A percentile compares a stretch with the other conserved stretches of the same genome.
These are phyloP conservation scores for Muschampia plurimacula DNA, from an alignment of 2,888 invertebrate genomes.

Conservation along the genomic window DNA sequence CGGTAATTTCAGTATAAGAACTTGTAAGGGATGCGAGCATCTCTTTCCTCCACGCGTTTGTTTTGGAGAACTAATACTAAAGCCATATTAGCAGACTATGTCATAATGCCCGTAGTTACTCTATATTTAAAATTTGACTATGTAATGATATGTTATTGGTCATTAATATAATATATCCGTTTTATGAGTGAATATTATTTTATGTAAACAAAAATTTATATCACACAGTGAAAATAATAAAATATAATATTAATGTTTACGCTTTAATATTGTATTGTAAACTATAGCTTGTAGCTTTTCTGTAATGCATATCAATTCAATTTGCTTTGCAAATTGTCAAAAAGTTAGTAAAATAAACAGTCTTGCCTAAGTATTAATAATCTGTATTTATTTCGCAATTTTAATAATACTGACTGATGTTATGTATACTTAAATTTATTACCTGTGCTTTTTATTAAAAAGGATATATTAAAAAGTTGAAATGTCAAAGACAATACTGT, in stretches of 20 bases:
- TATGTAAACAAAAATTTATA: background rate
- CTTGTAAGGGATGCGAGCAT: no score
- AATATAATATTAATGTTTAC: background rate
- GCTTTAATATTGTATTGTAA: background rate
- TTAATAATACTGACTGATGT: constrained; percentile 2
- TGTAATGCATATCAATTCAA: background rate
- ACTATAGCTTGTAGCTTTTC: background rate
- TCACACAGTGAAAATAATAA: background rate
- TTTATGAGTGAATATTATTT: no score
- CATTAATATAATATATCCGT: no score
- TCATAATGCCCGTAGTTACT: no score
- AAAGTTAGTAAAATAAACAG: background rate
- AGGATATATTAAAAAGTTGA: background rate
- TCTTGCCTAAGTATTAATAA: constrained; percentile 6
- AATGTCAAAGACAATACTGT: constrained; percentile 11
- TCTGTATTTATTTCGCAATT: constrained; percentile 5
- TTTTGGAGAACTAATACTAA: no score
- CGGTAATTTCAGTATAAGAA: no score
- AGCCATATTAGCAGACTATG: no score
- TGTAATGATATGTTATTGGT: no score
- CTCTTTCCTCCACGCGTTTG: no score
- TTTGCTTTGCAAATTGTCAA: background rate
- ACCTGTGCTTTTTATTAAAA: constrained; percentile 7
- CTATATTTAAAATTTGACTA: no score
- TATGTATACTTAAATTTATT: constrained; percentile 9